These are phyloP conservation scores for Meghimatium bilineatum DNA, from an alignment of 2,888 invertebrate genomes.

Conservation along the genomic window DNA sequence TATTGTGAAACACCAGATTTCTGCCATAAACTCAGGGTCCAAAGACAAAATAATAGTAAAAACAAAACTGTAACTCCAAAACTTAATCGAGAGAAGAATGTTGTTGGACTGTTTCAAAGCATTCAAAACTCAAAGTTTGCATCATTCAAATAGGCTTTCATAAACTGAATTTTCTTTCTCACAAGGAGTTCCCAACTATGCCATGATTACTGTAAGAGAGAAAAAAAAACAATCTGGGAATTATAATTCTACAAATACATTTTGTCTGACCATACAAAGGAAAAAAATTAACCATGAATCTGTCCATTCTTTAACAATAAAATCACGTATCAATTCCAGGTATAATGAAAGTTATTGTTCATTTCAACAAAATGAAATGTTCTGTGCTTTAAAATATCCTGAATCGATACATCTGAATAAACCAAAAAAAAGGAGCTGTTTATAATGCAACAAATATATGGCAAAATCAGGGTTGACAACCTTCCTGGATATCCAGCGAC, in stretches of 20 bases:
- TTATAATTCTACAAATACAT: not conserved
- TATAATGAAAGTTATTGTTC: not conserved
- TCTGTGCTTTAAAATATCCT: not conserved
- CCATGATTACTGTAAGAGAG: constrained; percentile 27
- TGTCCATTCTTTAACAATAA: not conserved
- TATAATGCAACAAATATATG: not conserved
- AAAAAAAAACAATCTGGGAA: not conserved
- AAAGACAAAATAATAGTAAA: not conserved
- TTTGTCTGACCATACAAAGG: constrained; percentile 7
- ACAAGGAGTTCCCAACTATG: constrained; percentile 30
- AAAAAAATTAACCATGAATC: not conserved
- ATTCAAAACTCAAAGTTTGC: not conserved
- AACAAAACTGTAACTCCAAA: not conserved
- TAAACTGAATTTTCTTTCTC: constrained; percentile 35
- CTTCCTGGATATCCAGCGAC: too few relatives aligned
- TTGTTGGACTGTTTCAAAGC: constrained; percentile 24
- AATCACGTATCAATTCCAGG: not conserved
- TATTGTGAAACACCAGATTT: not conserved
- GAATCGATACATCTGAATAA: not conserved
- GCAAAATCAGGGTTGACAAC: not conserved
- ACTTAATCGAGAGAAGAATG: not conserved
- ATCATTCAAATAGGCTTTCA: constrained; percentile 24
- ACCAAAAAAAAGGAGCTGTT: not conserved
- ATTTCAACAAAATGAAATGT: not conserved
- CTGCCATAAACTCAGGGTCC: not conserved